phyloP scores from a whole-genome alignment of 2,888 invertebrate genomes.

The Drosophila melanosoma region DNA sequence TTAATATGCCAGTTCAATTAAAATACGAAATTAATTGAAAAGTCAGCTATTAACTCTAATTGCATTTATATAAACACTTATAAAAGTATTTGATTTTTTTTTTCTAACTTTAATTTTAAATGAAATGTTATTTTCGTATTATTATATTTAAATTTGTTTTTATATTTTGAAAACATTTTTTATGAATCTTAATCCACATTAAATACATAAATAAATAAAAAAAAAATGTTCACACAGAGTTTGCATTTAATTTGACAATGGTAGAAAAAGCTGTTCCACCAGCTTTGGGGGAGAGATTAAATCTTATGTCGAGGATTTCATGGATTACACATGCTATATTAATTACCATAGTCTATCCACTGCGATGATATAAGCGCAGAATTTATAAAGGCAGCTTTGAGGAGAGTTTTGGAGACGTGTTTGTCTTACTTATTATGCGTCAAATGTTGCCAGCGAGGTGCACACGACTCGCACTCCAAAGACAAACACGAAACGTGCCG shows the following conservation, averaged over 20 bases:
- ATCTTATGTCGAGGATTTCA: background rate
- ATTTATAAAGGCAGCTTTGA: slow-evolving; percentile 17
- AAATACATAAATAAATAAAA: background rate
- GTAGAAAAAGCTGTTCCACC: background rate
- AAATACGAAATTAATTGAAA: background rate
- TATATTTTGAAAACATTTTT: no score
- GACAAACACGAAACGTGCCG: slow-evolving; percentile 59
- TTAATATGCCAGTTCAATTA: background rate
- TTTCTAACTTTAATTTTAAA: no score
- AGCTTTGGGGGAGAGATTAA: background rate
- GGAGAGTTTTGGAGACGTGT: slow-evolving; percentile 1
- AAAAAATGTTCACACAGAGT: background rate
- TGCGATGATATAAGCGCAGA: background rate
- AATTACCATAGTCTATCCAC: slow-evolving; percentile 10
- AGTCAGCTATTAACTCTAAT: background rate
- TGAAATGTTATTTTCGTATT: no score
- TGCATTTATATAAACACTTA: no score
- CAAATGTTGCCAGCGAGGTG: slow-evolving; percentile 57
- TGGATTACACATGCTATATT: slow-evolving; percentile 20
- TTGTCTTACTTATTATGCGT: slow-evolving; percentile 73
- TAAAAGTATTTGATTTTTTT: no score
- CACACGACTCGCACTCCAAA: slow-evolving; percentile 34
- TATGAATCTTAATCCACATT: background rate
- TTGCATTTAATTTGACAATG: background rate
- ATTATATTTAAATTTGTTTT: no score